A percentile compares a stretch with the other conserved stretches of the same genome.
Evolutionary conservation across 2,797 vertebrate species (phyloP).

Genomic region (Falco novaeseelandiae): DNA sequence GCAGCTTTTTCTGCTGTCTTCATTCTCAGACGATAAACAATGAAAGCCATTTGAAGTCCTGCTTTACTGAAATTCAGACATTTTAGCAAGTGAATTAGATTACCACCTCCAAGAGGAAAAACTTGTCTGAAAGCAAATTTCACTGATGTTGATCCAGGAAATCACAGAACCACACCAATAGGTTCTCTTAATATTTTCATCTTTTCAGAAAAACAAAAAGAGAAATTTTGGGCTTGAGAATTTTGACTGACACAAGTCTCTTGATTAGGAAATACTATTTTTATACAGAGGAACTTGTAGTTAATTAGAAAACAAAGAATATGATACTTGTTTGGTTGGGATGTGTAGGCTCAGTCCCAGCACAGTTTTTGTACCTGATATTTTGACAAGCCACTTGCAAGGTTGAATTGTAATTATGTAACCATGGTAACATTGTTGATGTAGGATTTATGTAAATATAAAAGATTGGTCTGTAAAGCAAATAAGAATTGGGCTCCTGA

Average conservation of each 20-base stretch:
- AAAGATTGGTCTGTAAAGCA: neutral
- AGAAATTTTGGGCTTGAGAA: neutral
- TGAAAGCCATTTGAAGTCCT: neutral
- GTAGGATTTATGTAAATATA: neutral
- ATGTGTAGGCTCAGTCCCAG: neutral
- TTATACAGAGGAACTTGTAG: neutral
- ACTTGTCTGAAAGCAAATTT: neutral
- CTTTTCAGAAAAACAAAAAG: neutral
- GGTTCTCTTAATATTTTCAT: neutral
- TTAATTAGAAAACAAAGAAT: neutral
- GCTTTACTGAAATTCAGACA: neutral
- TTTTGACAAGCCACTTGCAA: neutral
- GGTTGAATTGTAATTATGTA: neutral
- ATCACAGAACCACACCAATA: neutral
- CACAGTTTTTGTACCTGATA: neutral
- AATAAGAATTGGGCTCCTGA: neutral
- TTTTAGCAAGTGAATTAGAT: neutral
- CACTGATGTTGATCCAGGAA: neutral
- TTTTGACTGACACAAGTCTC: neutral
- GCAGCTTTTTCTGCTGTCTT: neutral
- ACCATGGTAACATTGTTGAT: neutral
- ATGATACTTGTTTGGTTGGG: neutral
- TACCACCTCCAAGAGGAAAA: neutral
- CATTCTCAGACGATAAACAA: neutral
- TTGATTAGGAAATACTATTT: neutral